Evolutionary conservation across 2,113 vertebrate genomes (phyloP).

Genomic region (Urocitellus parryii): DNA sequence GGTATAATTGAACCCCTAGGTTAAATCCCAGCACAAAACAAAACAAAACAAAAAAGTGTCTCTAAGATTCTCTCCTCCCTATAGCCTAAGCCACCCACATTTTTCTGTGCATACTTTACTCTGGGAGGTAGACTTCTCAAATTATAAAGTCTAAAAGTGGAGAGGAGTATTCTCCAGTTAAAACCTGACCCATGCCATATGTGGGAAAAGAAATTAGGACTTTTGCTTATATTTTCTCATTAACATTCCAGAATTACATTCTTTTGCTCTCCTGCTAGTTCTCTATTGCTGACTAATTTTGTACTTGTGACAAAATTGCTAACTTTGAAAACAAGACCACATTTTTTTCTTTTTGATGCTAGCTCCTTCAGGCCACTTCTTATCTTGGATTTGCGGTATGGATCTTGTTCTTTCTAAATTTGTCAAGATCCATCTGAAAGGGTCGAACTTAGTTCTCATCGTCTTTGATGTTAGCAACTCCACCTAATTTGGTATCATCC

Average conservation of each 20-base stretch:
- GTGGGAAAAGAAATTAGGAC: slow-evolving; percentile 20
- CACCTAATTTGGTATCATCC: slow-evolving; percentile 74
- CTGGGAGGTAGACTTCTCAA: neutral
- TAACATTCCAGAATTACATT: neutral
- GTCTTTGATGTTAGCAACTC: slow-evolving; percentile 18
- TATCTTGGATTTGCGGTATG: neutral
- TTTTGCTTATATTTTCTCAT: slow-evolving; percentile 24
- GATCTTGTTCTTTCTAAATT: neutral
- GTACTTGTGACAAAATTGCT: neutral
- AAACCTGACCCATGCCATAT: neutral
- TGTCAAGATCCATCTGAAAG: neutral
- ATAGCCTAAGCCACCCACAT: neutral
- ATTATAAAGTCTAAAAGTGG: neutral
- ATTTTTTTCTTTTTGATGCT: neutral
- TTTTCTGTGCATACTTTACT: neutral
- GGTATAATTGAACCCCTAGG: too few relatives aligned
- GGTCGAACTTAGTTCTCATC: neutral
- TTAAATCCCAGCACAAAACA: too few relatives aligned
- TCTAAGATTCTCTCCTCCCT: neutral
- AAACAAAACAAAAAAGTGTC: too few relatives aligned
- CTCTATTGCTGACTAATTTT: neutral
- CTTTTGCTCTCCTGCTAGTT: neutral
- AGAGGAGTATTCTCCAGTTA: neutral
- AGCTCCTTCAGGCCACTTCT: neutral
- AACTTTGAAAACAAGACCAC: neutral